Evolutionary conservation across 2,113 vertebrate genomes (phyloP).

Genomic region (Sturnira hondurensis): DNA sequence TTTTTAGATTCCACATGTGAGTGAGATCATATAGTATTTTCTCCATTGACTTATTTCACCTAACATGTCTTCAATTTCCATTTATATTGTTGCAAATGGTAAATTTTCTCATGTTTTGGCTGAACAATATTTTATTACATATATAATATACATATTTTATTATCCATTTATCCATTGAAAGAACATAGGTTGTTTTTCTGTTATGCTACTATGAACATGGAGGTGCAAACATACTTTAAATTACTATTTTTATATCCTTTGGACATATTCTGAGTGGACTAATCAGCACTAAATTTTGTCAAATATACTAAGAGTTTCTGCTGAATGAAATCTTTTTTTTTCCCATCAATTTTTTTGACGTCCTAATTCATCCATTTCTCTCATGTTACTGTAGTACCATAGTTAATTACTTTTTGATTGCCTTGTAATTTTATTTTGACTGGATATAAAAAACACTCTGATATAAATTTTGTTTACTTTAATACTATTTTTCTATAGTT

Average conservation of each 20-base stretch:
- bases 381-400: not conserved
- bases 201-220: not conserved
- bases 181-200: no score
- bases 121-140: no score
- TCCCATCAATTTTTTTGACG: not conserved
- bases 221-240: not conserved
- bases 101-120: no score
- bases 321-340: not conserved
- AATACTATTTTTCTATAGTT: not conserved
- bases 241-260: not conserved
- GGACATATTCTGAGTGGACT: not conserved
- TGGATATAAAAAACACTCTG: not conserved
- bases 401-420: not conserved
- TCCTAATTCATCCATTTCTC: not conserved
- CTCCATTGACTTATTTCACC: not conserved
- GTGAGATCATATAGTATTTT: not conserved
- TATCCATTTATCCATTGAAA: not conserved
- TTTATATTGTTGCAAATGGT: not conserved
- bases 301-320: not conserved
- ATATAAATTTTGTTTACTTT: not conserved
- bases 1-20: not conserved
- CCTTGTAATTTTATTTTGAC: not conserved
- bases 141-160: not conserved
- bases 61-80: not conserved
- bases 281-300: not conserved